phyloP scores from a whole-genome alignment of 2,113 vertebrate genomes.

The Carettochelys insculpta region DNA sequence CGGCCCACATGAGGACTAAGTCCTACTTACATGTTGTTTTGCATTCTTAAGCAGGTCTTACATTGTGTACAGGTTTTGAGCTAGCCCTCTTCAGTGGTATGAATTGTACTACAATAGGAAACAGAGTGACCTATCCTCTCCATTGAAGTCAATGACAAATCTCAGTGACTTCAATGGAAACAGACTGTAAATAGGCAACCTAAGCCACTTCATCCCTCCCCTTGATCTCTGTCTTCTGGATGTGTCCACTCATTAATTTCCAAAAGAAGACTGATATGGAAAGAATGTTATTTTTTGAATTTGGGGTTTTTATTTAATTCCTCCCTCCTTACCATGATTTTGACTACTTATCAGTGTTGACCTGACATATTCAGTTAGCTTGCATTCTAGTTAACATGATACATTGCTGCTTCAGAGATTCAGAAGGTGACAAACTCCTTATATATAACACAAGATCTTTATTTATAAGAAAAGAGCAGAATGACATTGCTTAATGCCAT shows the following conservation, averaged over 20 bases:
- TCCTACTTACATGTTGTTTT: neutral
- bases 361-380: neutral
- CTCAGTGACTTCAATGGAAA: neutral
- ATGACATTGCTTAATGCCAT: constrained; percentile 19
- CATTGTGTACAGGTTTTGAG: neutral
- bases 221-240: neutral
- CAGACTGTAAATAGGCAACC: neutral
- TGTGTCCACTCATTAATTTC: accelerated
- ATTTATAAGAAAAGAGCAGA: neutral
- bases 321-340: neutral
- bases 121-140: neutral
- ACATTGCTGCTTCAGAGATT: neutral
- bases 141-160: neutral
- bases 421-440: neutral
- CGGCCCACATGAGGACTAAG: neutral
- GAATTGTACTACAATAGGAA: neutral
- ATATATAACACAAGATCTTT: neutral
- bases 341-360: constrained; percentile 15
- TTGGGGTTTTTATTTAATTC: neutral
- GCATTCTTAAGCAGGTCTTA: accelerated
- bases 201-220: accelerated
- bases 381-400: neutral
- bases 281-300: accelerated
- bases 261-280: neutral
- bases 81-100: neutral